Conservation (phyloP, 2,113 vertebrate species). For the Phaethon lepturus region DNA sequence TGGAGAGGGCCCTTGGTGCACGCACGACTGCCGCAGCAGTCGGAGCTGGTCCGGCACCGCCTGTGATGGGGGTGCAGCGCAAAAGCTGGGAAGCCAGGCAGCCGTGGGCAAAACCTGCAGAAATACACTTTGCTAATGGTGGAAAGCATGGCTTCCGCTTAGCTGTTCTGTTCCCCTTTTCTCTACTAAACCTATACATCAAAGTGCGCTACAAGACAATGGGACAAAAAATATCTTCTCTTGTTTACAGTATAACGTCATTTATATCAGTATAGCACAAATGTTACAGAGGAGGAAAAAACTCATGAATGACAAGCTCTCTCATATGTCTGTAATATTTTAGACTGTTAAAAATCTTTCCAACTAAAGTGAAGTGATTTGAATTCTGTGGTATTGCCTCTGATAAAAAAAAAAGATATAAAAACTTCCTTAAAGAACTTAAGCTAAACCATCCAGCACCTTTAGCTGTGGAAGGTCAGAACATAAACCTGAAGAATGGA, state of each 20-base stretch:
- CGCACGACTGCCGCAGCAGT: fast-evolving
- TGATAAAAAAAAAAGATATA: background rate
- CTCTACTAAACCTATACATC: background rate
- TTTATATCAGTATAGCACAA: background rate
- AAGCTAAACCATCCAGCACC: background rate
- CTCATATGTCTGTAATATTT: background rate
- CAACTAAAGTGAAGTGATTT: background rate
- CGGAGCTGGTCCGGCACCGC: background rate
- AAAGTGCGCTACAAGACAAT: background rate
- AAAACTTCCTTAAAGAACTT: background rate
- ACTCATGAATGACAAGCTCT: background rate
- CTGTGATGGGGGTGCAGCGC: background rate
- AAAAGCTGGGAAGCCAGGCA: background rate
- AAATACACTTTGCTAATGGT: background rate
- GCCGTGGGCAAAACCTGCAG: background rate
- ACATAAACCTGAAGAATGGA: background rate
- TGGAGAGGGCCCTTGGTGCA: background rate
- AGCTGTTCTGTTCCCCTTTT: background rate
- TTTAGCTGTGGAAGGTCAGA: background rate
- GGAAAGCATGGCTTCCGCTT: background rate
- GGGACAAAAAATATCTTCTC: background rate
- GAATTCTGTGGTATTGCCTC: background rate
- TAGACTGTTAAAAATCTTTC: background rate
- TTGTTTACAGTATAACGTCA: background rate
- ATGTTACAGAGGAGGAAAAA: background rate